Conservation (phyloP, 2,888 invertebrate genomes). For the Dyspetes luteomarginatus region DNA sequence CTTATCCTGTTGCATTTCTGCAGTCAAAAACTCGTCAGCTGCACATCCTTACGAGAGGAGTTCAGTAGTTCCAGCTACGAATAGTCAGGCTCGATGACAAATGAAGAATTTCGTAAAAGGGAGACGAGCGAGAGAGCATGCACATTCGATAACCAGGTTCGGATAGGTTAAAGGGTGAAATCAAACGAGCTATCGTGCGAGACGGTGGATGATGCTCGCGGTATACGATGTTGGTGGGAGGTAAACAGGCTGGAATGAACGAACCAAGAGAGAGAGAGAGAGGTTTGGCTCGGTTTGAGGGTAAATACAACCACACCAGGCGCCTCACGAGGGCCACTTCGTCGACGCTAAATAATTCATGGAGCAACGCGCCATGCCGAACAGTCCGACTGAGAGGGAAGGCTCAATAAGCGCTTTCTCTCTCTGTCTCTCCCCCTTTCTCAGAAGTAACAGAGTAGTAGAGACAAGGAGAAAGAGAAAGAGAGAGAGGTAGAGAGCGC, state of each 20-base stretch:
- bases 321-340: conserved; percentile 77
- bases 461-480: neutral
- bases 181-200: conserved; percentile 67
- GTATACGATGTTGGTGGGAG: neutral
- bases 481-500: conserved; percentile 7
- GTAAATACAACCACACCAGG: conserved; percentile 73
- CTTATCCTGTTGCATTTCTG: too few species aligned
- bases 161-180: conserved; percentile 73
- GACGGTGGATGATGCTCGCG: conserved; percentile 30
- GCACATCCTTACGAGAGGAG: neutral
- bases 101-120: neutral
- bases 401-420: conserved; percentile 59
- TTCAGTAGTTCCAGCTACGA: conserved; percentile 33
- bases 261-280: conserved; percentile 35
- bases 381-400: conserved; percentile 13
- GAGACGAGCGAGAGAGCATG: neutral
- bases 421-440: neutral
- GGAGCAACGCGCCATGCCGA: conserved; percentile 65
- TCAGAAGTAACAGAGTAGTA: conserved; percentile 5
- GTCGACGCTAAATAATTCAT: conserved; percentile 79
- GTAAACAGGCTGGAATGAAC: conserved; percentile 27
- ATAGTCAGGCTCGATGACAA: conserved; percentile 38
- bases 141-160: conserved; percentile 59
- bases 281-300: conserved; percentile 69
- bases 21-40: too few species aligned